Evolutionary conservation across 2,888 invertebrate species (phyloP), one percentile per base, ranked within the genome.

Genomic region (Polylopha cassiicola): DNA sequence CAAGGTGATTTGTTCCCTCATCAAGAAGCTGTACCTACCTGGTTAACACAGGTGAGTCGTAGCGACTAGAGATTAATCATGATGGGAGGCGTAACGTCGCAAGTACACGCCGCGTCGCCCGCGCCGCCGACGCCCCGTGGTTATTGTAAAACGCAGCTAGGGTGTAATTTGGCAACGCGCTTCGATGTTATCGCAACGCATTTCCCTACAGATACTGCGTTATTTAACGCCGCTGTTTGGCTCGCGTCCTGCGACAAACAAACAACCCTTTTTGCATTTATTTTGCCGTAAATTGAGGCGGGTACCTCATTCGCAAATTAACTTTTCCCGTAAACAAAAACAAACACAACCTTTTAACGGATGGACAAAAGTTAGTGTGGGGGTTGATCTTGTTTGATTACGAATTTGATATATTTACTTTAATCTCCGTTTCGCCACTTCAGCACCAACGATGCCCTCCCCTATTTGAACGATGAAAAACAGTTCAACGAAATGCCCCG

Each of bases 141-240:
- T 68, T 71, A 73, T 75, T 74, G 71, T 74, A 67, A 70, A 74
- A 70, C 73, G 73, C 78, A 72, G 66, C 75, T 65, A 70, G 73
- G 75, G 79, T 75, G 72, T 79, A 78, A 81, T 82, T 84, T 81
- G 81, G 81, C 82, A 79, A 61, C 77, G 69, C 65, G 63, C 58
- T 51, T 60, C 61, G 79, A 82, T 79, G 73, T 53, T 82, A 81
- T 82, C 78, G 61, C 65, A 43, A 53, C 64, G 62, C 67, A 68
- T 73, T 74, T 73, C 73, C 73, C 77, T 71, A 66, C 78, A 77
- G 82, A 82, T 77, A 82, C 57, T 59, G 54, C 53, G 72, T 79
- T 75, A 78, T 81, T 81, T 81, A 81, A 78, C 75, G 67, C 67
- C 58, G 59, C 68, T 61, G 70, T 77, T 80, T 79, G 78, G 81